These are phyloP conservation scores for Solenopsis invicta DNA, from an alignment of 1,140 invertebrate species.

Conservation along the genomic window DNA sequence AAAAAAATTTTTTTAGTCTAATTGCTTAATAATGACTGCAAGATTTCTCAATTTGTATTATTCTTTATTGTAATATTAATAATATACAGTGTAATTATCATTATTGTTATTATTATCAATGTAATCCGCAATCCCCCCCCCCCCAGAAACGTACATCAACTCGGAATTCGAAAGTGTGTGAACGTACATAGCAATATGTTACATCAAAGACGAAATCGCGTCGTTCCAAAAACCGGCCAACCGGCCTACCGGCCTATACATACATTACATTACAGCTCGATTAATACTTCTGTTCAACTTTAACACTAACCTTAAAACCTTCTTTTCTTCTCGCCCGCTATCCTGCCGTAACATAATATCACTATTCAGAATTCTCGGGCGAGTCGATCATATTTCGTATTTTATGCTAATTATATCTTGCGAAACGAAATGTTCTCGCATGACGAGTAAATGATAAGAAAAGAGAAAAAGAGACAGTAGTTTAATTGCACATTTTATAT, in stretches of 20 bases:
- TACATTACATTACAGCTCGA: conserved; percentile 81
- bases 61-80: conserved; percentile 77
- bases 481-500: conserved; percentile 36
- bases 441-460: neutral
- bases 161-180: conserved; percentile 72
- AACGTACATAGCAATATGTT: conserved; percentile 81
- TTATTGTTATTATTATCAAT: conserved; percentile 63
- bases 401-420: conserved; percentile 9
- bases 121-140: conserved; percentile 68
- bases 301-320: conserved; percentile 76
- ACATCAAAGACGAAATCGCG: conserved; percentile 81
- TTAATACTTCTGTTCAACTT: conserved; percentile 84
- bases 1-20: neutral
- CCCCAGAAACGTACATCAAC: conserved; percentile 78
- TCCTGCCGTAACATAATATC: conserved; percentile 44
- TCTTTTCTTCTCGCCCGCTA: conserved; percentile 22
- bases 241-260: conserved; percentile 82
- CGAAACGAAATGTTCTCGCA: neutral
- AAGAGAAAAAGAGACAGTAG: neutral
- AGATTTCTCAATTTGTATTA: conserved; percentile 38
- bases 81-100: conserved; percentile 78
- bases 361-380: conserved; percentile 20
- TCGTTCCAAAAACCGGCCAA: conserved; percentile 80
- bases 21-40: neutral
- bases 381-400: neutral